Conservation (phyloP, 1,140 invertebrate species). For the Charaxes varanes region DNA sequence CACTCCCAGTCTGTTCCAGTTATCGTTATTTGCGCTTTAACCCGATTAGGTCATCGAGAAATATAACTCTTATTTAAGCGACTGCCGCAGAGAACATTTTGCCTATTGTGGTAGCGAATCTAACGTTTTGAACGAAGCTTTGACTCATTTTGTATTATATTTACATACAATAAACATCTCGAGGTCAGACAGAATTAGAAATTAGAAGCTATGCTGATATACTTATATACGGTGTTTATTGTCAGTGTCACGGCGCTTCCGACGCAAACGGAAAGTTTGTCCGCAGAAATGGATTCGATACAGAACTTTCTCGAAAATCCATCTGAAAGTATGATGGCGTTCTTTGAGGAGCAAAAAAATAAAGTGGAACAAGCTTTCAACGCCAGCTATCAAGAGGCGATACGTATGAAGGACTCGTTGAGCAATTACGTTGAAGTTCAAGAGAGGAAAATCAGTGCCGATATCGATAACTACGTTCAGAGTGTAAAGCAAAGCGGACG, state of each 20-base stretch:
- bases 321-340: constrained; percentile 28
- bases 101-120: too few species aligned
- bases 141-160: too few species aligned
- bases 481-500: constrained; percentile 38
- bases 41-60: constrained; percentile 2
- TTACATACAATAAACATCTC: constrained; percentile 4
- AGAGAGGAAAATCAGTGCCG: constrained; percentile 30
- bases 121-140: too few species aligned
- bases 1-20: too few species aligned
- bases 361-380: constrained; percentile 38
- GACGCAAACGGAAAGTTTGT: neutral
- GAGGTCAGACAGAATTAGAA: constrained; percentile 17
- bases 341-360: constrained; percentile 42
- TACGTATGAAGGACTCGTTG: constrained; percentile 34
- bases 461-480: constrained; percentile 39
- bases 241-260: neutral
- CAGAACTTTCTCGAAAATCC: constrained; percentile 23
- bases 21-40: too few species aligned
- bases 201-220: constrained; percentile 16
- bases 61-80: too few species aligned
- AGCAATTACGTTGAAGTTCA: constrained; percentile 40
- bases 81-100: too few species aligned
- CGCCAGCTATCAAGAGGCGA: constrained; percentile 34
- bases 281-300: constrained; percentile 7
- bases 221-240: constrained; percentile 8